Evolutionary conservation across 2,888 invertebrate genomes (phyloP), one percentile per base, ranked within the genome.

Genomic region (Rhagonycha lutea): DNA sequence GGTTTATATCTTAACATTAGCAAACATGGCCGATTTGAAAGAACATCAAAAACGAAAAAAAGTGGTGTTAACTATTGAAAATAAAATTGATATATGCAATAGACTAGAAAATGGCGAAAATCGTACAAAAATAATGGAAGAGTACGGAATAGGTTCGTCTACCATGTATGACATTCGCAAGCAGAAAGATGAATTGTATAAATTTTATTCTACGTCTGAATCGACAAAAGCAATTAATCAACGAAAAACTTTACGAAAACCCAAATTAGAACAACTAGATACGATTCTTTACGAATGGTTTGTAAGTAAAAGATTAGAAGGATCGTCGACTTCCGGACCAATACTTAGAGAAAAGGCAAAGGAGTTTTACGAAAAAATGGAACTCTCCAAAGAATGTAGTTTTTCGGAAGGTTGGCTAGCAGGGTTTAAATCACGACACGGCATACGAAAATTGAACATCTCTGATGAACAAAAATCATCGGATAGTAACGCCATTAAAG

Each of bases 361-460:
- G 26, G 28, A 11, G 29, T 68, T 29, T 67, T 32, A 62, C 24
- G 62, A 75, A 28, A 32, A 32, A 32, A 4, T 32, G 12, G 5
- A 12, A 32, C 32, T 32, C 2, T 5, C 12, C 0, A 61, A 72
- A 32, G 47, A 72, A 11, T 75, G 47, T 61, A 67, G 9, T 23
- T 71, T 68, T 61, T 72, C 71, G 29, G 67, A 65, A n/a, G 61
- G 28, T 18, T 75, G 75, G 75, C 7, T 72, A 26, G n/a, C 23
- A n/a, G 71, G 63, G 14, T 75, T 75, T 26, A 75, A 63, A 75
- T 60, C 14, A 23, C 65, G 75, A 60, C 67, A 61, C 26, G 68
- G 72, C n/a, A 62, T 72, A 18, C 71, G 75, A 61, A 23, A 62
- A 18, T 68, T 75, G 24, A 61, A 32, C 18, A 28, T 71, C 14